phyloP scores from a whole-genome alignment of 2,888 invertebrate genomes.

The Trachelus tabidus region DNA sequence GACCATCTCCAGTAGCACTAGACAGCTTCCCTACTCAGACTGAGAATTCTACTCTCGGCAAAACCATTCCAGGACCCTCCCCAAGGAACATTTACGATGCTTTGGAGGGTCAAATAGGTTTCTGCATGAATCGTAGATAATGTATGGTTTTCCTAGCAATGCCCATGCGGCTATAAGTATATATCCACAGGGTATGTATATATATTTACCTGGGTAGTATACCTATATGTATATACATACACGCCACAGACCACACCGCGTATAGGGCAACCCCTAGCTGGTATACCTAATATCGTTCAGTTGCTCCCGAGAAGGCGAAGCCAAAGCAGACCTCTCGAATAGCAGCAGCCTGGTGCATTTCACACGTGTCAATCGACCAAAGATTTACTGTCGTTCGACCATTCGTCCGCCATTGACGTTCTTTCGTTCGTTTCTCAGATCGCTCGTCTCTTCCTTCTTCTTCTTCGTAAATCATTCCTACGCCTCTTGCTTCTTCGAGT shows the following conservation, averaged over 20 bases:
- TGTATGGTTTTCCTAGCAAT: neutral
- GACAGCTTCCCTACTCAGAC: neutral
- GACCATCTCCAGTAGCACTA: neutral
- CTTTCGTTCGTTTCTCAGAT: conserved; percentile 29
- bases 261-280: neutral
- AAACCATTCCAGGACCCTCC: neutral
- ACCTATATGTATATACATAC: neutral
- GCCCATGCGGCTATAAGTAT: neutral
- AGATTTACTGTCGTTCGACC: conserved; percentile 56
- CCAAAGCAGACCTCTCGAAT: conserved; percentile 40
- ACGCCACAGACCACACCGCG: neutral
- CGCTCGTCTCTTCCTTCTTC: conserved; percentile 33
- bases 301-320: conserved; percentile 18
- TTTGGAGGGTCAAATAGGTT: conserved; percentile 59
- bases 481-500: conserved; percentile 36
- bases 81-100: conserved; percentile 5
- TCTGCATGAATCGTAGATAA: conserved; percentile 57
- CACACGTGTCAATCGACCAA: conserved; percentile 60
- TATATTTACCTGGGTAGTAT: neutral
- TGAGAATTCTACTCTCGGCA: neutral
- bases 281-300: neutral
- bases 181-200: neutral
- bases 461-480: conserved; percentile 55
- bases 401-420: conserved; percentile 20
- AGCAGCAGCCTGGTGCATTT: conserved; percentile 58